A percentile compares a stretch with the other conserved stretches of the same genome.
These are phyloP conservation scores for Ispidina lecontei DNA, from an alignment of 2,797 vertebrate species.

Conservation along the genomic window DNA sequence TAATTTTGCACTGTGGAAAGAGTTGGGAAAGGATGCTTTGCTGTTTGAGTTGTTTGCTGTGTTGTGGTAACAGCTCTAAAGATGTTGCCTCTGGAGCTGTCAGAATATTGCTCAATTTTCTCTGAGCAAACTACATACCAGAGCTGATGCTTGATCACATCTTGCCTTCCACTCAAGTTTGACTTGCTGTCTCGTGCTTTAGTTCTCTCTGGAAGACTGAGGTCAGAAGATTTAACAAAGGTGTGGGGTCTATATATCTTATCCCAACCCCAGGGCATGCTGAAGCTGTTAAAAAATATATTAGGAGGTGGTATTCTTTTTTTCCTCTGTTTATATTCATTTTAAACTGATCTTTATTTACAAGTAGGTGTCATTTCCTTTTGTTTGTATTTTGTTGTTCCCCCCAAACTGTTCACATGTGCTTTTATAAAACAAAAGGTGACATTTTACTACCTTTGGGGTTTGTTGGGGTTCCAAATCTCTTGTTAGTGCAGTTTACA, in stretches of 20 bases:
- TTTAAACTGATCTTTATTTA: background rate
- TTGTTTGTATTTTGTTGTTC: background rate
- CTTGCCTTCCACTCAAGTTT: background rate
- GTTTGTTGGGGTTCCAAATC: background rate
- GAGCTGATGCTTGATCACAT: background rate
- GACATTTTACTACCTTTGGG: background rate
- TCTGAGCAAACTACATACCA: background rate
- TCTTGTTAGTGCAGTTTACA: background rate
- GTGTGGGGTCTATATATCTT: background rate
- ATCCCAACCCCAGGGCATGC: background rate
- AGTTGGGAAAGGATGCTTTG: background rate
- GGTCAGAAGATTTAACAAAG: background rate
- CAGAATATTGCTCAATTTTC: background rate
- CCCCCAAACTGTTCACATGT: background rate
- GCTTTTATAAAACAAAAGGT: background rate
- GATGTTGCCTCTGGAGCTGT: background rate
- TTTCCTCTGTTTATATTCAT: background rate
- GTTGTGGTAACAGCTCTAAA: background rate
- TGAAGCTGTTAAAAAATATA: background rate
- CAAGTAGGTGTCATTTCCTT: background rate
- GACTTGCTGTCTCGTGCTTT: background rate
- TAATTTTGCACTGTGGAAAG: background rate
- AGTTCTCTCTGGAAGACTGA: background rate
- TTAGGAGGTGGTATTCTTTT: background rate
- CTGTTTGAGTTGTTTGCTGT: background rate